Percentiles rank a stretch among this genome's conserved stretches.
These are phyloP conservation scores for Alloscopus bannaensis DNA, from an alignment of 2,888 invertebrate species.

Conservation along the genomic window DNA sequence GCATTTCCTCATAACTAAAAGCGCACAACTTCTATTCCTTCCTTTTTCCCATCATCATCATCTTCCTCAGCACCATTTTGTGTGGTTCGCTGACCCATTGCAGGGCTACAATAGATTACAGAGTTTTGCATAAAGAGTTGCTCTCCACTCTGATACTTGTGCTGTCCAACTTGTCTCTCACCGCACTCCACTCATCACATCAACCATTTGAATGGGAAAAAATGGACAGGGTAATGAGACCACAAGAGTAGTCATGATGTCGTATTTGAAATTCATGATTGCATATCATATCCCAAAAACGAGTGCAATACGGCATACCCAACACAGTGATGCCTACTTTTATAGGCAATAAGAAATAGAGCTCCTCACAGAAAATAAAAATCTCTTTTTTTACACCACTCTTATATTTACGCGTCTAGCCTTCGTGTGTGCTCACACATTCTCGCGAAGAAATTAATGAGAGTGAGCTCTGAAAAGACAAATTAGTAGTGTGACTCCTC, in stretches of 20 bases:
- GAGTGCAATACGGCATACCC: too few species aligned
- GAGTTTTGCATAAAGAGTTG: background rate
- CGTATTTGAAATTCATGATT: background rate
- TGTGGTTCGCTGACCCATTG: conserved; percentile 55
- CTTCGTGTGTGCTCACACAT: too few species aligned
- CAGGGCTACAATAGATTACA: background rate
- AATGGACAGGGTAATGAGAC: conserved; percentile 16
- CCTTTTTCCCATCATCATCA: background rate
- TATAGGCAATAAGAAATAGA: too few species aligned
- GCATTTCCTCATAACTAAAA: too few species aligned
- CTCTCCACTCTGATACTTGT: background rate
- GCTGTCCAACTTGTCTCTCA: background rate
- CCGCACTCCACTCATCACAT: background rate
- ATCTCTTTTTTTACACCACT: too few species aligned
- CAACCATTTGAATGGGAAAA: conserved; percentile 13
- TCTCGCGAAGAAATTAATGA: too few species aligned
- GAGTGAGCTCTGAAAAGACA: too few species aligned
- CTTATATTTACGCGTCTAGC: too few species aligned
- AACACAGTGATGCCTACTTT: too few species aligned
- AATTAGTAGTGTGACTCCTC: too few species aligned
- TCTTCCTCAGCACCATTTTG: conserved; percentile 2
- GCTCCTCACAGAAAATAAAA: too few species aligned
- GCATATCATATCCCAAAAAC: background rate
- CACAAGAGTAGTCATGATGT: background rate
- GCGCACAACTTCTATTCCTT: background rate